phyloP scores from a whole-genome alignment of 2,113 vertebrate species.

The Hippopotamus amphibius region DNA sequence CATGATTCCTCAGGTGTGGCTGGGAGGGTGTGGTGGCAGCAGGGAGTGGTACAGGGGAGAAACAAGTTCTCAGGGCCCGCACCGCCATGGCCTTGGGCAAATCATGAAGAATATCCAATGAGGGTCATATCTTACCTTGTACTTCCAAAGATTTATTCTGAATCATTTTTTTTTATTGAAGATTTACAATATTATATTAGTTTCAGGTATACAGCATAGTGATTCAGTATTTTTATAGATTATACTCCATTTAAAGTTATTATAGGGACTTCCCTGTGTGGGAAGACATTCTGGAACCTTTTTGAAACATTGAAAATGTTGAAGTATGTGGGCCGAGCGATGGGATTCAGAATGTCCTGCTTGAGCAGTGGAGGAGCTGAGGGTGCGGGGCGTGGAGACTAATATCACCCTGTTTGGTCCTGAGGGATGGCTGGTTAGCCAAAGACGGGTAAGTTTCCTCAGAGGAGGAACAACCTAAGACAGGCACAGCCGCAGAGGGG shows the following conservation, averaged over 20 bases:
- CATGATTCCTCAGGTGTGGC: not conserved
- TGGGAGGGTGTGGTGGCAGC: not conserved
- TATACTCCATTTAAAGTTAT: not conserved
- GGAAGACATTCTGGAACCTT: no score
- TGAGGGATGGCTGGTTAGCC: no score
- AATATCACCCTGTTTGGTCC: no score
- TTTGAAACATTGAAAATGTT: no score
- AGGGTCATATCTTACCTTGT: not conserved
- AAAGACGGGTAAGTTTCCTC: no score
- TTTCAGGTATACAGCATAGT: not conserved
- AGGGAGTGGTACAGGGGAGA: not conserved
- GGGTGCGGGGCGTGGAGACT: no score
- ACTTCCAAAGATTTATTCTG: not conserved
- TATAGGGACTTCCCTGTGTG: not conserved
- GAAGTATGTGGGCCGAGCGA: no score
- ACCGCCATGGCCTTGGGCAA: not conserved
- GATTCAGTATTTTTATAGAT: not conserved
- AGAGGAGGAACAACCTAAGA: no score
- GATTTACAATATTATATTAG: not conserved
- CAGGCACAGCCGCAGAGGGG: no score
- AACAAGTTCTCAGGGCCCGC: not conserved
- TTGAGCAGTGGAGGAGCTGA: no score
- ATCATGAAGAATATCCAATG: not conserved
- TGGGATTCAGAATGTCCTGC: no score
- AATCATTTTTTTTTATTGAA: not conserved